Base-by-base conservation (phyloP, 2,888 invertebrate species). In the Amphiduros pacificus region DNA sequence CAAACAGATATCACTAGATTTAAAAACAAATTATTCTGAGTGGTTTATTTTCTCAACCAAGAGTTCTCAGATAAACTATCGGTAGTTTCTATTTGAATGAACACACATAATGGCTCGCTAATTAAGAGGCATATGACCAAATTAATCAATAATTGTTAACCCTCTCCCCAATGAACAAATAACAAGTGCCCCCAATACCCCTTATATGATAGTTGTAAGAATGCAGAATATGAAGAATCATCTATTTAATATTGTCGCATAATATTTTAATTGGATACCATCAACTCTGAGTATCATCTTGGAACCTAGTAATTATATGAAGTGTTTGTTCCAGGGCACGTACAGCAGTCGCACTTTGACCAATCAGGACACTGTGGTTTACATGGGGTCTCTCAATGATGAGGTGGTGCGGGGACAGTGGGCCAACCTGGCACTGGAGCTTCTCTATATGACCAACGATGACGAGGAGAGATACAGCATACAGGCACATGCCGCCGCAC, bases 381-480 rank as follows among this genome's bases (percentile, higher is more conserved):
- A 73, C 49, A 73, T 84, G 44, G 83, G 83, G 2, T 71, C 77
- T 5, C 71, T 84, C 26, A 82, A 82, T 59, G 68, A 74, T 1
- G 82, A 83, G 69, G 76, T 76, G 11, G 83, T 82, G 36, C 72
- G 77, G 29, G 82, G 82, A 1, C 78, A 85, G 71, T 85, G 85
- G 85, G 79, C 83, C n/a, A 83, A 83, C 65, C 77, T 85, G 29
- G 80, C 77, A 60, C 72, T 83, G 40, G 84, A 85, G 71, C 74
- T 85, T 28, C 75, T 85, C 31, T 85, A 85, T 71, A 74, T 85
- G 69, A 85, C 85, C 52, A 84, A 84, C 62, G 85, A 85, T 69
- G 85, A 85, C 68, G 85, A 85, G 70, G 85, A 85, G 67, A 73
- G 85, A 44, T 85, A 84, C 76, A 82, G 82, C 62, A 85, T 84